Conservation (phyloP, 2,797 vertebrate species). For the Karalla daura region DNA sequence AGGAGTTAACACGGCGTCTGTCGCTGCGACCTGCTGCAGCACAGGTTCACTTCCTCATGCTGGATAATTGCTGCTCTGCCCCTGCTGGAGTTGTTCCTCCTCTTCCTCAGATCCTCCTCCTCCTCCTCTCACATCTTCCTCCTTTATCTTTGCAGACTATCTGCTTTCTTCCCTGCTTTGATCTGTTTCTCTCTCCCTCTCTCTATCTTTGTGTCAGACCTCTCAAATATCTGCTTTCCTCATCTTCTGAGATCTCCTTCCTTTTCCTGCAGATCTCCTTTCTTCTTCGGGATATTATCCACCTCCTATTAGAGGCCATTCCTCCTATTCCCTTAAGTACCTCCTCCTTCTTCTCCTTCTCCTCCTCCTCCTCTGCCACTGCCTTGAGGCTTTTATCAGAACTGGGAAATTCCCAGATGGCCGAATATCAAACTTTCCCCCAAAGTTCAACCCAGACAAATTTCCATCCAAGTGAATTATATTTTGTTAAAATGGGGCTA, state of each 20-base stretch:
- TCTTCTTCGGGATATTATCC: background rate
- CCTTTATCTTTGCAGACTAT: slow-evolving; percentile 12
- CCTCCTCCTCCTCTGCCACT: background rate
- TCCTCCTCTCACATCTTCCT: slow-evolving; percentile 20
- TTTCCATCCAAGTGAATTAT: too few relatives aligned
- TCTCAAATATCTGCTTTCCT: too few relatives aligned
- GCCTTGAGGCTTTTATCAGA: too few relatives aligned
- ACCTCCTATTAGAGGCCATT: background rate
- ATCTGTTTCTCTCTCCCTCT: background rate
- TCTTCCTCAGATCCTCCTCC: slow-evolving; percentile 7
- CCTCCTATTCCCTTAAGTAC: background rate
- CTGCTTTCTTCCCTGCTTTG: slow-evolving; percentile 9
- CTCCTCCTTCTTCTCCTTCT: background rate
- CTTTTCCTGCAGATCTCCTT: slow-evolving; percentile 1
- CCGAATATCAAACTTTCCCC: too few relatives aligned
- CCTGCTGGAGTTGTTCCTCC: background rate
- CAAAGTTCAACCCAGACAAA: too few relatives aligned
- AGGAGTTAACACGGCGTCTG: slow-evolving; percentile 1
- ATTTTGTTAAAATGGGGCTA: too few relatives aligned
- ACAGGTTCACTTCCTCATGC: background rate
- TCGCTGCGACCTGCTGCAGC: background rate
- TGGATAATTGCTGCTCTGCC: background rate
- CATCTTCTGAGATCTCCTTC: background rate
- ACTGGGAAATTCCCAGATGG: too few relatives aligned
- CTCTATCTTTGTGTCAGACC: too few relatives aligned